Conservation (phyloP, 2,888 invertebrate genomes). For the Trichogramma evanescens region DNA sequence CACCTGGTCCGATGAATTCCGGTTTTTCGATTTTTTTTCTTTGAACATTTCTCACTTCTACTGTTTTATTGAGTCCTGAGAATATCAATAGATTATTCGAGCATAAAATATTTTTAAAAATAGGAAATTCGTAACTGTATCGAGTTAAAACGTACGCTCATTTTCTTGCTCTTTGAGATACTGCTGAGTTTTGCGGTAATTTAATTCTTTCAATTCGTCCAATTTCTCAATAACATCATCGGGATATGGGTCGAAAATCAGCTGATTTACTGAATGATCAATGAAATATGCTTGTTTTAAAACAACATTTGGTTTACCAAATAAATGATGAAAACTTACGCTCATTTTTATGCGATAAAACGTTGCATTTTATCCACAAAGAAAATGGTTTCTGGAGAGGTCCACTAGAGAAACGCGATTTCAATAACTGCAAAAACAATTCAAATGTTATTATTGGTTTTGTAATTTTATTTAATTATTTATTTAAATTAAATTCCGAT, state of each 20-base stretch:
- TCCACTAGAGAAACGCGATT: conserved; percentile 20
- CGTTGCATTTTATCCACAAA: conserved; percentile 33
- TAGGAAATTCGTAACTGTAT: background rate
- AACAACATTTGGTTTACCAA: no score
- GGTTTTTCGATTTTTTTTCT: conserved; percentile 11
- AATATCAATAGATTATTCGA: background rate
- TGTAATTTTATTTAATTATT: background rate
- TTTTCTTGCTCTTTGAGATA: conserved; percentile 24
- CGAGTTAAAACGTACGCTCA: conserved; percentile 22
- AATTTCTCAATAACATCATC: conserved; percentile 27
- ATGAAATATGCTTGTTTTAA: background rate
- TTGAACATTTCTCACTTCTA: conserved; percentile 1
- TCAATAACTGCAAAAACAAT: conserved; percentile 25
- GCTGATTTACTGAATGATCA: conserved; percentile 24
- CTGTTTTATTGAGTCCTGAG: conserved; percentile 8
- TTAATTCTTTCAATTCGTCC: conserved; percentile 26
- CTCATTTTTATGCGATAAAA: conserved; percentile 20
- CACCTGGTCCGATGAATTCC: conserved; percentile 20
- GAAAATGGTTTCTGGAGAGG: conserved; percentile 33
- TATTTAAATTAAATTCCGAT: background rate
- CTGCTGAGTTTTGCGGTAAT: conserved; percentile 29
- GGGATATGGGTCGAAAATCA: conserved; percentile 37
- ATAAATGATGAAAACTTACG: conserved; percentile 24
- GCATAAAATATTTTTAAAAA: background rate
- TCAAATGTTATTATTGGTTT: background rate